Evolutionary conservation across 2,888 invertebrate species (phyloP), one percentile per base, ranked within the genome.

Genomic region (Macaria liturata): DNA sequence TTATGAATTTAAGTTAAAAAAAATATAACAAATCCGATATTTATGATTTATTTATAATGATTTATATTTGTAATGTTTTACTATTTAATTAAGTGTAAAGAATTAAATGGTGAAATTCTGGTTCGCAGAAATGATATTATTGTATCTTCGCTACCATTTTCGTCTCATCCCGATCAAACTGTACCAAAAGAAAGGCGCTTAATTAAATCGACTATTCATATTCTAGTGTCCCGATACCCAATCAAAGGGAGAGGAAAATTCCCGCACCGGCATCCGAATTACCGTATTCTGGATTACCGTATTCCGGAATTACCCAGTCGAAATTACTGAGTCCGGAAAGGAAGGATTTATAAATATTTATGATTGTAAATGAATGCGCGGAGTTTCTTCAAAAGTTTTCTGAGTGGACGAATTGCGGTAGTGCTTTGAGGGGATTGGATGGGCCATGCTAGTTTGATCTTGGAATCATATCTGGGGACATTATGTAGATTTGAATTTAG

Each of bases 181-280:
- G 49, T 58, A 47, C 54, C 56, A 58, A 66, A 64, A 67, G 63
- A 65, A 69, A 66, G 67, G 59, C 61, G 61, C 62, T 65, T 69
- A 67, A 70, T 69, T 67, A 66, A 70, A 69, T 69, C 63, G 63
- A 59, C 63, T 62, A 70, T 66, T 66, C 68, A 70, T 67, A 70
- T 68, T 67, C 67, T 61, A 68, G 65, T 62, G 63, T 62, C 55
- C 59, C 61, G 64, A 64, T 67, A 68, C 66, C 67, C 70, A 70
- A 67, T 69, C 70, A 68, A 66, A 65, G 57, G 65, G 48, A 59
- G 60, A 59, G 59, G 54, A 46, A 46, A 47, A 57, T 61, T 55
- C 49, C 34, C 53, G 46, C n/a, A 7, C 47, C 48, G 53, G 49
- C 46, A 43, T 49, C 40, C 49, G 49, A 49, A 53, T 49, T 49